phyloP scores from a whole-genome alignment of 2,888 invertebrate species.

The Phengaris alcon region DNA sequence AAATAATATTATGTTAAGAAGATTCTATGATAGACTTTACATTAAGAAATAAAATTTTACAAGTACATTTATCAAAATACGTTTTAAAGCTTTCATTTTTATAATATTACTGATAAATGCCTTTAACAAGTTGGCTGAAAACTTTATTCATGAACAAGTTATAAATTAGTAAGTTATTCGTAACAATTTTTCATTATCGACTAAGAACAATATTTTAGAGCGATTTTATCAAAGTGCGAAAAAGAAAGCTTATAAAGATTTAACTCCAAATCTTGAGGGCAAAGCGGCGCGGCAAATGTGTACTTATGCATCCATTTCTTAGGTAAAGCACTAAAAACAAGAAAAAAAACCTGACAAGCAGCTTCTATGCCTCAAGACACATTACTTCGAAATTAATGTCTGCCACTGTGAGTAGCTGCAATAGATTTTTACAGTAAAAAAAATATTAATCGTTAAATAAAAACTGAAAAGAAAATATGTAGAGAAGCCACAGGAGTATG shows the following conservation, averaged over 20 bases:
- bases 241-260: background rate
- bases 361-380: background rate
- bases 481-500: too few species aligned
- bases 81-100: conserved; percentile 75
- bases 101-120: conserved; percentile 47
- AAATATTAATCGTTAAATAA: too few species aligned
- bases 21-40: background rate
- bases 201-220: background rate
- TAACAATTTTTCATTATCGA: conserved; percentile 38
- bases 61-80: conserved; percentile 50
- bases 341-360: background rate
- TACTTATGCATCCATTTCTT: background rate
- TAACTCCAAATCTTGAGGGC: background rate
- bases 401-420: too few species aligned
- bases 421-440: too few species aligned
- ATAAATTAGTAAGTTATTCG: background rate
- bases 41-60: conserved; percentile 17
- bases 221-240: background rate
- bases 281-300: background rate
- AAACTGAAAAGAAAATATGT: too few species aligned
- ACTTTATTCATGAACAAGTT: background rate
- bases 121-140: conserved; percentile 9
- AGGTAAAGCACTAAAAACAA: background rate
- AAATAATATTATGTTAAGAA: conserved; percentile 39
- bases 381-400: too few species aligned